Evolutionary conservation across 2,113 vertebrate genomes (phyloP).

Genomic region (Myodes glareolus): DNA sequence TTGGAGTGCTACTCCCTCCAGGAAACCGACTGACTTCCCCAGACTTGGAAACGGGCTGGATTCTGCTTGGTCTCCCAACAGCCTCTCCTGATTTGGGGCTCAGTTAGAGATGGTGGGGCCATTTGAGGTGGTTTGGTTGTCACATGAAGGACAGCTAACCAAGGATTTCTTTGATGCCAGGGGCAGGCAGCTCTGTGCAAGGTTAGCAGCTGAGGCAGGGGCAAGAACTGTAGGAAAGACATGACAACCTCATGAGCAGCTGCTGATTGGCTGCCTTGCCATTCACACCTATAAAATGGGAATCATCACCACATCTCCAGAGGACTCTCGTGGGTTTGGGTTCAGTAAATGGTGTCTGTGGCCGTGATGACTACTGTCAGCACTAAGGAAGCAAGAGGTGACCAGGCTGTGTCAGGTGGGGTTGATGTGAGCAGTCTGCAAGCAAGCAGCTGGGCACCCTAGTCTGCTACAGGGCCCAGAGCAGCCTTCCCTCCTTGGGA

Average conservation of each 20-base stretch:
- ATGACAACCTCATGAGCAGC: neutral
- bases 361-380: fast-evolving
- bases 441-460: neutral
- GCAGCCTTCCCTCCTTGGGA: neutral
- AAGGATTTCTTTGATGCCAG: neutral
- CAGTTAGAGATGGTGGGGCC: neutral
- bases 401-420: neutral
- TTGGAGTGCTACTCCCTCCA: neutral
- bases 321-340: neutral
- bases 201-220: neutral
- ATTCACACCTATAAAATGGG: neutral
- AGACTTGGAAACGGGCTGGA: neutral
- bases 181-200: neutral
- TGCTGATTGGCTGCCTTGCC: neutral
- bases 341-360: neutral
- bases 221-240: neutral
- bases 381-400: neutral
- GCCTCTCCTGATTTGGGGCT: neutral
- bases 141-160: neutral
- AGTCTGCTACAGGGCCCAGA: neutral
- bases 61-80: neutral
- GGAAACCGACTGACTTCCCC: neutral
- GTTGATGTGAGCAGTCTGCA: neutral
- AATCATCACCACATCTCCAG: neutral
- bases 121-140: neutral